Evolutionary conservation across 2,888 invertebrate species (phyloP).

Genomic region (Phaonia tiefii): DNA sequence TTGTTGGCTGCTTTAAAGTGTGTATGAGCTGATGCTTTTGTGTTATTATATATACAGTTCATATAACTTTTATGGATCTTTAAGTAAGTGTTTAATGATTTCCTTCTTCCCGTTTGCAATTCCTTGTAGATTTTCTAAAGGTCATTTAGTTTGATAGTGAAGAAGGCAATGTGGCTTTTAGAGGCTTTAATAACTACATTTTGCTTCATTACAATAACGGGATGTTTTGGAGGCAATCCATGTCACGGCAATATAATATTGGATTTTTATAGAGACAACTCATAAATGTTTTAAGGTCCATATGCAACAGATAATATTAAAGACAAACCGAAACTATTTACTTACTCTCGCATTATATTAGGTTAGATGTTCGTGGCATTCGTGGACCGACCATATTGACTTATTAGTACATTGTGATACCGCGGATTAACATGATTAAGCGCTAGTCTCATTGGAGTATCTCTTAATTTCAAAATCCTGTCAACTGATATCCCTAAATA

Average conservation of each 20-base stretch:
- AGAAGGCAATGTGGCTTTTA: neutral
- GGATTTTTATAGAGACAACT: neutral
- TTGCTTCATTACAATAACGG: neutral
- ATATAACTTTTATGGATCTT: constrained; percentile 17
- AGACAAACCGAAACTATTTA: too few relatives aligned
- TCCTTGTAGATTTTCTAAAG: neutral
- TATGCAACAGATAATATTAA: too few relatives aligned
- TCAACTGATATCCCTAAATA: too few relatives aligned
- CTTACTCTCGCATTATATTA: too few relatives aligned
- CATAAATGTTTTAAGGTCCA: neutral
- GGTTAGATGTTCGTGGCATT: too few relatives aligned
- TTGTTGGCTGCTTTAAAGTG: neutral
- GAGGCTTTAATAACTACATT: neutral
- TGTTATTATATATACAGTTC: neutral
- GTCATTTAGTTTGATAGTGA: neutral
- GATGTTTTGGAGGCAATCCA: too few relatives aligned
- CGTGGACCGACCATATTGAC: too few relatives aligned
- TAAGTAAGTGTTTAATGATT: constrained; percentile 38
- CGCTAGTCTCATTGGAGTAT: too few relatives aligned
- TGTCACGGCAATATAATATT: too few relatives aligned
- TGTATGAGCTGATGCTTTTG: constrained; percentile 7
- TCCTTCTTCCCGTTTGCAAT: neutral
- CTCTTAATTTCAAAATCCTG: too few relatives aligned
- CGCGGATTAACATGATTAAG: too few relatives aligned
- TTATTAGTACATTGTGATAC: too few relatives aligned